phyloP scores from a whole-genome alignment of 2,113 vertebrate species.

The Gavialis gangeticus region DNA sequence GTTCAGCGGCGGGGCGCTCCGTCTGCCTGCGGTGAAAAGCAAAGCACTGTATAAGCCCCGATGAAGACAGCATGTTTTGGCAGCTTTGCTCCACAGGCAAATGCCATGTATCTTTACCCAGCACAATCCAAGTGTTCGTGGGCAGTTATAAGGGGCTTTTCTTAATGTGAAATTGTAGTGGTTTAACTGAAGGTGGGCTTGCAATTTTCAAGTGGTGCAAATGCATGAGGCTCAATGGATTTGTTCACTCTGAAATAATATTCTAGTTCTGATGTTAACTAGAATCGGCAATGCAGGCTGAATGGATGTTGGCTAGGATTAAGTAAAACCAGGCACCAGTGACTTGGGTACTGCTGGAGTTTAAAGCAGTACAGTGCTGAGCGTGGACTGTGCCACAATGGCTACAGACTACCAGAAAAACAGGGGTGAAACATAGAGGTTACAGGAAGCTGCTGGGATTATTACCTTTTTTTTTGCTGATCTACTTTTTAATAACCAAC shows the following conservation, averaged over 20 bases:
- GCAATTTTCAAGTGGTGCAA: not conserved
- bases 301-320: not conserved
- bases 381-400: not conserved
- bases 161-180: not conserved
- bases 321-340: not conserved
- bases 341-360: not conserved
- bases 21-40: slow-evolving; percentile 80
- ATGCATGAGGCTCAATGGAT: not conserved
- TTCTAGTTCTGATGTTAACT: not conserved
- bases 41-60: not conserved
- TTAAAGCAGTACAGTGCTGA: not conserved
- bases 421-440: not conserved
- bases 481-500: not conserved
- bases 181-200: not conserved
- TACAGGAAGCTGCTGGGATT: not conserved
- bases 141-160: not conserved
- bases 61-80: not conserved
- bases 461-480: not conserved
- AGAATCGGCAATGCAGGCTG: not conserved
- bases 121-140: not conserved
- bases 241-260: no score
- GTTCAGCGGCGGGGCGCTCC: slow-evolving; percentile 95
- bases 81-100: not conserved
- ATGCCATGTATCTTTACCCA: rapidly evolving
- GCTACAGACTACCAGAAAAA: no score